Percentiles rank a stretch among this genome's conserved stretches.
Conservation (phyloP, 2,113 vertebrate genomes). For the Mus spicilegus region DNA sequence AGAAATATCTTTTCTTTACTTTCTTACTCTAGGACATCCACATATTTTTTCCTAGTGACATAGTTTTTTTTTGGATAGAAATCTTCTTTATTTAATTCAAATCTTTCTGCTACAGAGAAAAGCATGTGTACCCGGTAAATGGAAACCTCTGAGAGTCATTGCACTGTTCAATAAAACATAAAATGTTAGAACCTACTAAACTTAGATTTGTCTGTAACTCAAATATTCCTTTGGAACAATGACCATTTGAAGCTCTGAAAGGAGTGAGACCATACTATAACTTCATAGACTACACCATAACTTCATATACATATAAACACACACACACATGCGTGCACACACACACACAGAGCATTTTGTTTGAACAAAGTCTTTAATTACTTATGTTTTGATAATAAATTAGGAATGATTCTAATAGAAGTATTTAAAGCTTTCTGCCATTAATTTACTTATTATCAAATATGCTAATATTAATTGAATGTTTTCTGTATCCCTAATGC, state of each 20-base stretch:
- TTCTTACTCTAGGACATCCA: slow-evolving; percentile 58
- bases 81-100: slow-evolving; percentile 54
- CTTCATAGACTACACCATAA: no score
- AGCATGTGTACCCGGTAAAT: slow-evolving; percentile 35
- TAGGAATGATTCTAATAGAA: background rate
- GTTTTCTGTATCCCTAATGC: background rate
- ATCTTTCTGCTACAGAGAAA: slow-evolving; percentile 45
- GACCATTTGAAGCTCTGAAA: background rate
- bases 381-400: background rate
- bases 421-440: background rate
- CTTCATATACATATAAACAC: background rate
- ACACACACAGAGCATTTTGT: background rate
- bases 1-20: background rate
- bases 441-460: background rate
- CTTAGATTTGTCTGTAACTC: slow-evolving; percentile 30
- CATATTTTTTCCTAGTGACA: background rate
- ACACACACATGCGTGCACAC: no score
- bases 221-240: slow-evolving; percentile 42
- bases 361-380: background rate
- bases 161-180: slow-evolving; percentile 55
- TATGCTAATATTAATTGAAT: background rate
- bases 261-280: background rate
- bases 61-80: slow-evolving; percentile 71
- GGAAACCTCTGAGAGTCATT: slow-evolving; percentile 23
- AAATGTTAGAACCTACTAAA: slow-evolving; percentile 66